These are phyloP conservation scores for Porites lutea DNA, from an alignment of 64 coral and sea anemone genomes.

Conservation along the genomic window DNA sequence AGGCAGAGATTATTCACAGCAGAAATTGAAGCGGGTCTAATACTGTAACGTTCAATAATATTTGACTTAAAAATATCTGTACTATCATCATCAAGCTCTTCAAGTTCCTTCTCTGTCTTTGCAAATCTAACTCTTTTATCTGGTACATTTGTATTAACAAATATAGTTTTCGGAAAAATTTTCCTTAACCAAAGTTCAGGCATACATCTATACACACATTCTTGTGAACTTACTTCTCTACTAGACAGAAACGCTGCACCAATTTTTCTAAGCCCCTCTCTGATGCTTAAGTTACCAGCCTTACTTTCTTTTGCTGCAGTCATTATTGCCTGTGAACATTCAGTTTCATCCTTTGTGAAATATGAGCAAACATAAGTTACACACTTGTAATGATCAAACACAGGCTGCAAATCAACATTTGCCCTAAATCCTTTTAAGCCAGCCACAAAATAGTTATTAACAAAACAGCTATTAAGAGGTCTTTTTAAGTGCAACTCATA, in stretches of 20 bases:
- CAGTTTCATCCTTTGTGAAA: background rate
- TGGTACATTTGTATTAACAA: slow-evolving; percentile 29
- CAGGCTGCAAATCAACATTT: slow-evolving; percentile 29
- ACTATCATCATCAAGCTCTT: no score
- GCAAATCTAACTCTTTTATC: background rate
- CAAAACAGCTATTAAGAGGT: slow-evolving; percentile 60
- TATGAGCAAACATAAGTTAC: slow-evolving; percentile 17
- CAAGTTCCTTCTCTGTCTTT: slow-evolving; percentile 24
- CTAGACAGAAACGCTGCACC: slow-evolving; percentile 31
- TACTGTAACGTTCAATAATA: no score
- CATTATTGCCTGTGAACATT: slow-evolving; percentile 7
- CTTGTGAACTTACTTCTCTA: slow-evolving; percentile 44
- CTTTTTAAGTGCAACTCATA: slow-evolving; percentile 63
- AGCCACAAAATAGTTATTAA: slow-evolving; percentile 66
- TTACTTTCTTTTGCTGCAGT: slow-evolving; percentile 27
- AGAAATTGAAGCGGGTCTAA: no score
- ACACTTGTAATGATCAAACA: slow-evolving; percentile 41
- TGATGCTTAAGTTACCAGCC: slow-evolving; percentile 11
- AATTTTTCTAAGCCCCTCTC: slow-evolving; percentile 37
- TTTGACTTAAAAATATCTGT: no score
- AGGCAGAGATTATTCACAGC: no score
- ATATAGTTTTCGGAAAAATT: slow-evolving; percentile 12
- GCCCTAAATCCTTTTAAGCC: slow-evolving; percentile 20
- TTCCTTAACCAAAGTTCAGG: slow-evolving; percentile 39
- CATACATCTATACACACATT: slow-evolving; percentile 36